These are phyloP conservation scores for Kryphioiulus occultus DNA, from an alignment of 2,888 invertebrate species.

Conservation along the genomic window DNA sequence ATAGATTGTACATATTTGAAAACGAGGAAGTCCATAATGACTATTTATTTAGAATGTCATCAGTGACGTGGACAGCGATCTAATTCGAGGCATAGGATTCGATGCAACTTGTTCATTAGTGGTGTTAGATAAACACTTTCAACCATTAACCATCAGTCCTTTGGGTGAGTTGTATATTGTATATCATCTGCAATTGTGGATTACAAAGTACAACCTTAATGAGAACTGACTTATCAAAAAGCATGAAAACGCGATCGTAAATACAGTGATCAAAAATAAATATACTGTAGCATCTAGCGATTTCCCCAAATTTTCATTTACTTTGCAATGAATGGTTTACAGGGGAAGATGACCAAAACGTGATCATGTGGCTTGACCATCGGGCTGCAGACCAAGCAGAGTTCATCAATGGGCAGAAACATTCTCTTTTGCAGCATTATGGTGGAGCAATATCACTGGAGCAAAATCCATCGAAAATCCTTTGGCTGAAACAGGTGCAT, in stretches of 20 bases:
- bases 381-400: conserved; percentile 81
- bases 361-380: conserved; percentile 94
- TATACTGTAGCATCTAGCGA: too few relatives aligned
- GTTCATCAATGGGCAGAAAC: conserved; percentile 77
- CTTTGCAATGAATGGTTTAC: conserved; percentile 56
- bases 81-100: conserved; percentile 86
- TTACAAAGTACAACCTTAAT: too few relatives aligned
- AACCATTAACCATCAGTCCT: conserved; percentile 74
- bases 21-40: neutral
- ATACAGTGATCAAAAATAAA: too few relatives aligned
- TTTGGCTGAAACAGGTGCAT: conserved; percentile 81
- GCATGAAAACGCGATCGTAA: too few relatives aligned
- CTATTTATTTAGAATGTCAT: conserved; percentile 35
- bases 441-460: conserved; percentile 94
- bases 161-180: conserved; percentile 53
- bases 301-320: too few relatives aligned
- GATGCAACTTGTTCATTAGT: conserved; percentile 96
- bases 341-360: conserved; percentile 77
- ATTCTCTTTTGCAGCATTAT: conserved; percentile 81
- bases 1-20: neutral
- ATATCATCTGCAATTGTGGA: neutral
- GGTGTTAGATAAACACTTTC: conserved; percentile 73
- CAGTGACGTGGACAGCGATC: neutral
- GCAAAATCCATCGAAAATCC: conserved; percentile 93
- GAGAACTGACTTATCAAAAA: too few relatives aligned